Base-by-base conservation (phyloP, 2,797 vertebrate genomes). In the Allobates femoralis region DNA sequence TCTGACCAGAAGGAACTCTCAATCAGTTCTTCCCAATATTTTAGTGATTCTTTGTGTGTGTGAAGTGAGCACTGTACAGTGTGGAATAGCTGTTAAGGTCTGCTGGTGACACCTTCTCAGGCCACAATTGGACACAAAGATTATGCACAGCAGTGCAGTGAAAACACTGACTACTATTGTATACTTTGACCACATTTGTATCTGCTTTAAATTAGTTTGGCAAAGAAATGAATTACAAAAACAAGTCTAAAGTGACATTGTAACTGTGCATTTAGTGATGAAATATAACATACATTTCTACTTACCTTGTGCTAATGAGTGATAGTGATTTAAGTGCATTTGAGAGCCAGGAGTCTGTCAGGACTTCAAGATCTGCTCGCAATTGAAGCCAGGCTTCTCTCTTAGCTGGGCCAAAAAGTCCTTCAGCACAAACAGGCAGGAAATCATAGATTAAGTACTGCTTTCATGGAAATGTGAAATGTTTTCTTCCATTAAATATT, bases 281-380 rank as follows among this genome's bases (percentile, higher is more conserved):
- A 82, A 85, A 85, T 85, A 77, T 85, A 82, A 85, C 83, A 78
- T 78, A 86, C 79, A 88, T 88, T 85, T 66, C 60, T 86, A 91
- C 95, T 89, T 92, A 99, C 98, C 98, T 99, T 92, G 97, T 99
- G 93, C 97, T 99, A 96, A 99, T 99, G 94, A 99, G 98, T 86
- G 98, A 99, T 93, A 99, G 93, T 55, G 98, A 99, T 93, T 99
- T 99, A 93, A 99, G 97, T 87, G 98, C 98, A 89, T 97, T 98
- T 88, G 98, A 98, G 88, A 99, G 95, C 98, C 98, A 99, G 89
- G 98, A 99, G 93, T 99, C 98, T 21, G 98, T 99, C 82, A 99
- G 95, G 88, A 96, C 98, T 94, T 99, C 98, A 83, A 99, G 97
- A 90, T 99, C 98, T 16, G 98, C 97, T 92, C 98, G 95, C 90